Evolutionary conservation across 2,797 vertebrate genomes (phyloP).

Genomic region (Saxicola maurus): DNA sequence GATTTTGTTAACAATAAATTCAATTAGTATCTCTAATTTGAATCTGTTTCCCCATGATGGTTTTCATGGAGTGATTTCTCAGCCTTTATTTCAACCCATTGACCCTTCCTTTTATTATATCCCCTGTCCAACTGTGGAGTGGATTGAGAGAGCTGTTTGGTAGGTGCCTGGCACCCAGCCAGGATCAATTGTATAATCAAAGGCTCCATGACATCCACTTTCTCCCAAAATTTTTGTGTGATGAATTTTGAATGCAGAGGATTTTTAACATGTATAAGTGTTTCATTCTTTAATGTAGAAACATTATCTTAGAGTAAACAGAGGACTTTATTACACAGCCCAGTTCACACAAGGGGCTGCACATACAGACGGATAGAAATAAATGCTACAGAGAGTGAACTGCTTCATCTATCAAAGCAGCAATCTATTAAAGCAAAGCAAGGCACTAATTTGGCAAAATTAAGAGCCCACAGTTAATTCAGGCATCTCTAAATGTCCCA

Average conservation of each 20-base stretch:
- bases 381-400: neutral
- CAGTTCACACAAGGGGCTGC: neutral
- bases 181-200: neutral
- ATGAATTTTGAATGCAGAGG: neutral
- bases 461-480: neutral
- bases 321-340: neutral
- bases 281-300: neutral
- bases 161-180: neutral
- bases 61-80: neutral
- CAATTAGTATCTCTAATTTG: neutral
- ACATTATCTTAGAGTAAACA: neutral
- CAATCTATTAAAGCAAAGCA: neutral
- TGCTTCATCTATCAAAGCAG: neutral
- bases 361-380: neutral
- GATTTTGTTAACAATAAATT: neutral
- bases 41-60: neutral
- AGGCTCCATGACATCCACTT: neutral
- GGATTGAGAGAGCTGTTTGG: neutral
- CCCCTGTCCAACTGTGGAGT: neutral
- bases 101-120: neutral
- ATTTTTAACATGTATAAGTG: neutral
- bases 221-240: neutral
- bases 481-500: fast-evolving
- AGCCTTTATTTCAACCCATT: too few species aligned
- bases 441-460: neutral